Conservation (phyloP, 1,140 invertebrate genomes). For the Penaeus chinensis region DNA sequence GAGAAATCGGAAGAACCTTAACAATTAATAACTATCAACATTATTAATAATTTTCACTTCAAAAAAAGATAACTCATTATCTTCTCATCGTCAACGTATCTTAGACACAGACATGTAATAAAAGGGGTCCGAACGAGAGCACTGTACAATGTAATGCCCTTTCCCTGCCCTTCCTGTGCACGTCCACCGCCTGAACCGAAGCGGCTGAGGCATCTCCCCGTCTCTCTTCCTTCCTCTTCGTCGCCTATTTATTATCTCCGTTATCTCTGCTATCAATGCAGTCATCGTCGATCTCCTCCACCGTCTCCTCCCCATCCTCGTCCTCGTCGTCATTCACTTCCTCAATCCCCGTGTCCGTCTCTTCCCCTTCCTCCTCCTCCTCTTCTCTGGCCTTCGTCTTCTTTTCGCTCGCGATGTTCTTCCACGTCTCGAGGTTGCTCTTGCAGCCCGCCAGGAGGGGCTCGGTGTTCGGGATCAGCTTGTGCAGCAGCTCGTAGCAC, state of each 20-base stretch:
- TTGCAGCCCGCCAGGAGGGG: slow-evolving; percentile 78
- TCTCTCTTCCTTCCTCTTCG: not conserved
- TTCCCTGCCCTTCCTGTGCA: not conserved
- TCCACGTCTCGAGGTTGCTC: slow-evolving; percentile 69
- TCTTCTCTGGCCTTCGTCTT: not conserved
- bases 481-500: slow-evolving; percentile 79
- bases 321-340: slow-evolving; percentile 22
- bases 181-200: not conserved
- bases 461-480: slow-evolving; percentile 78
- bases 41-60: too few relatives aligned
- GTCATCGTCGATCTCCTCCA: slow-evolving; percentile 26
- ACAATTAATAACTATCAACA: too few relatives aligned
- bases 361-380: slow-evolving; percentile 25
- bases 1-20: too few relatives aligned
- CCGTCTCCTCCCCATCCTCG: slow-evolving; percentile 10
- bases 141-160: not conserved
- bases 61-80: too few relatives aligned
- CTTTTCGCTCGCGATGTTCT: slow-evolving; percentile 38
- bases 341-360: slow-evolving; percentile 41
- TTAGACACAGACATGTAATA: too few relatives aligned
- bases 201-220: not conserved
- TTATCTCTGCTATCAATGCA: slow-evolving; percentile 4
- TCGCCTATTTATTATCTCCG: not conserved
- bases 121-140: too few relatives aligned
- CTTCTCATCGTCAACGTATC: too few relatives aligned